Evolutionary conservation across 2,797 vertebrate genomes (phyloP).

Genomic region (Morus bassanus): DNA sequence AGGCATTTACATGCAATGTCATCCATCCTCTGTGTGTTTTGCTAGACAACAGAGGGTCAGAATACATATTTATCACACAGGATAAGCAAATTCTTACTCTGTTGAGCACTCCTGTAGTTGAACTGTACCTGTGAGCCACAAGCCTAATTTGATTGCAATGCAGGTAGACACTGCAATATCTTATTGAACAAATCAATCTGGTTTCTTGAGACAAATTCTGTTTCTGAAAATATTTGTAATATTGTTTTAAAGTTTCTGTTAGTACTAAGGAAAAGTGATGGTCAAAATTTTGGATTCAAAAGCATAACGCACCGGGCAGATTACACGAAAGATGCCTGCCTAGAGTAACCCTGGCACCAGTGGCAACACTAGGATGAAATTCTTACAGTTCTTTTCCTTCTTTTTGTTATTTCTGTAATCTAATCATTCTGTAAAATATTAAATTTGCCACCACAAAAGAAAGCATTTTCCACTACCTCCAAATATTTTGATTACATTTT

Average conservation of each 20-base stretch:
- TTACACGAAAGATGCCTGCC: background rate
- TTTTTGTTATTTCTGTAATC: background rate
- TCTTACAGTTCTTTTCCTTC: background rate
- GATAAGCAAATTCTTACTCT: conserved; percentile 77
- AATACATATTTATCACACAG: conserved; percentile 77
- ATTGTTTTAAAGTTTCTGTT: conserved; percentile 15
- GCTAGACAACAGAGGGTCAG: conserved; percentile 70
- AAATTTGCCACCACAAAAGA: background rate
- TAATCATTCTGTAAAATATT: background rate
- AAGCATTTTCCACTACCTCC: background rate
- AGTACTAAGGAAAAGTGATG: background rate
- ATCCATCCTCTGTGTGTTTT: conserved; percentile 77
- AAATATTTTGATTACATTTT: background rate
- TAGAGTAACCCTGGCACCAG: background rate
- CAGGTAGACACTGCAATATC: background rate
- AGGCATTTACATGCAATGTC: conserved; percentile 80
- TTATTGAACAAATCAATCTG: background rate
- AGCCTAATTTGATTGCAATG: conserved; percentile 21
- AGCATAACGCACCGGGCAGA: background rate
- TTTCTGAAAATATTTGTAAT: conserved; percentile 11
- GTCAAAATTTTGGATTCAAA: conserved; percentile 7
- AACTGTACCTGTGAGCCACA: background rate
- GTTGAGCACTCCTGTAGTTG: conserved; percentile 63
- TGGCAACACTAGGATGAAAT: background rate
- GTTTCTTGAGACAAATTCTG: conserved; percentile 35